phyloP scores from a whole-genome alignment of 2,888 invertebrate species.

The Silvanus unidentatus region DNA sequence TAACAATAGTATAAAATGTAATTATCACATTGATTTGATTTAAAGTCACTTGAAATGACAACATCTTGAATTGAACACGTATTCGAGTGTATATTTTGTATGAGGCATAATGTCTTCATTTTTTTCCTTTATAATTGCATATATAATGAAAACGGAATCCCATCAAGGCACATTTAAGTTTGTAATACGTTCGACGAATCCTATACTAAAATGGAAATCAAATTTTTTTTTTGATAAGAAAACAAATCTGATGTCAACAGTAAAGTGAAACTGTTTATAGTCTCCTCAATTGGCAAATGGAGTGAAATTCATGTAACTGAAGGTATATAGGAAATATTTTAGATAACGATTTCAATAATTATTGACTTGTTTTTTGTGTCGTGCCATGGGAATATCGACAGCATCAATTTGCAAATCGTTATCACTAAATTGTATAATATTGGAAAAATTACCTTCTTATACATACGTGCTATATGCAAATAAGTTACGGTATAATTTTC shows the following conservation, averaged over 20 bases:
- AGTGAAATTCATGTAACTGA: too few relatives aligned
- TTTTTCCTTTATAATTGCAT: too few relatives aligned
- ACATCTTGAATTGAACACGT: neutral
- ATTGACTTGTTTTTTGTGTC: too few relatives aligned
- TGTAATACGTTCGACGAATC: too few relatives aligned
- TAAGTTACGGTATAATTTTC: conserved; percentile 1
- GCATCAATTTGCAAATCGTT: neutral
- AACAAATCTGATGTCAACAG: neutral
- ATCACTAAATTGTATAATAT: neutral
- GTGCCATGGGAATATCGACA: too few relatives aligned
- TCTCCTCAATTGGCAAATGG: too few relatives aligned
- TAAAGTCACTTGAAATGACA: conserved; percentile 2
- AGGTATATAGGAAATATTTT: too few relatives aligned
- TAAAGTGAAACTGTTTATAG: too few relatives aligned
- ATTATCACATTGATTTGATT: neutral
- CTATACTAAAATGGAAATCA: neutral
- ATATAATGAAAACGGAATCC: too few relatives aligned
- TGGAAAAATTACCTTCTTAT: neutral
- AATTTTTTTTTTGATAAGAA: neutral
- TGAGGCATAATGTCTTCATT: too few relatives aligned
- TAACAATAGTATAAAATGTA: neutral
- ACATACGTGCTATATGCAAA: neutral
- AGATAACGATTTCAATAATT: too few relatives aligned
- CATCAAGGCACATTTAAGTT: neutral
- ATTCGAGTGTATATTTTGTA: too few relatives aligned